Conservation (phyloP, 2,888 invertebrate genomes). For the Lamellibrachia satsuma region DNA sequence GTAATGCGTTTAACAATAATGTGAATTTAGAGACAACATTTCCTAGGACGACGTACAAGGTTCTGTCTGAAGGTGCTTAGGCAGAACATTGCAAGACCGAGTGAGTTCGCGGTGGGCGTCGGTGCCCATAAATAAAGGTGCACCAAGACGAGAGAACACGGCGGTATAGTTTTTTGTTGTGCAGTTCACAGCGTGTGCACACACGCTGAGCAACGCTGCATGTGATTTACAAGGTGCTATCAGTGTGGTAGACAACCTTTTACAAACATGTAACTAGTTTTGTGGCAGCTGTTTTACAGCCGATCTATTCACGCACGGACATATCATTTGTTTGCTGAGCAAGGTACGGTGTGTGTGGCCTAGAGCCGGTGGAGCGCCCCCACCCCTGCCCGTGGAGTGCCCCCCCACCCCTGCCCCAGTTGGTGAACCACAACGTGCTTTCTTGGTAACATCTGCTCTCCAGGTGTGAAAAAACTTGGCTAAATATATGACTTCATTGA, state of each 20-base stretch:
- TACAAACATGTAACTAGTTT: constrained; percentile 6
- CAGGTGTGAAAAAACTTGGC: neutral
- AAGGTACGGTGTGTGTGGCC: neutral
- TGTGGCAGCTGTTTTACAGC: neutral
- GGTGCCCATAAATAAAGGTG: neutral
- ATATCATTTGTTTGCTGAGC: neutral
- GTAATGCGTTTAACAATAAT: neutral
- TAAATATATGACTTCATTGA: neutral
- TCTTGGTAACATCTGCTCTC: neutral
- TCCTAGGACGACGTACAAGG: neutral
- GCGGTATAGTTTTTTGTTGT: neutral
- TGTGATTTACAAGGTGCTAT: constrained; percentile 13
- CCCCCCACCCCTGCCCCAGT: neutral
- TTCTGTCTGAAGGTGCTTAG: neutral
- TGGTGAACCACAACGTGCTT: neutral
- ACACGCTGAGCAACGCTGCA: neutral
- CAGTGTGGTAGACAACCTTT: neutral
- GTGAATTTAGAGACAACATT: neutral
- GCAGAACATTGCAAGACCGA: neutral
- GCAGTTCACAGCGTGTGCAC: neutral
- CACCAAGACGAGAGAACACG: neutral
- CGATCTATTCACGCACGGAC: neutral
- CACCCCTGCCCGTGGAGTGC: neutral
- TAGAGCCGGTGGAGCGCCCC: neutral
- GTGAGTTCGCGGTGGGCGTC: neutral